Evolutionary conservation across 2,797 vertebrate genomes (phyloP).

Genomic region (Oophaga sylvatica): DNA sequence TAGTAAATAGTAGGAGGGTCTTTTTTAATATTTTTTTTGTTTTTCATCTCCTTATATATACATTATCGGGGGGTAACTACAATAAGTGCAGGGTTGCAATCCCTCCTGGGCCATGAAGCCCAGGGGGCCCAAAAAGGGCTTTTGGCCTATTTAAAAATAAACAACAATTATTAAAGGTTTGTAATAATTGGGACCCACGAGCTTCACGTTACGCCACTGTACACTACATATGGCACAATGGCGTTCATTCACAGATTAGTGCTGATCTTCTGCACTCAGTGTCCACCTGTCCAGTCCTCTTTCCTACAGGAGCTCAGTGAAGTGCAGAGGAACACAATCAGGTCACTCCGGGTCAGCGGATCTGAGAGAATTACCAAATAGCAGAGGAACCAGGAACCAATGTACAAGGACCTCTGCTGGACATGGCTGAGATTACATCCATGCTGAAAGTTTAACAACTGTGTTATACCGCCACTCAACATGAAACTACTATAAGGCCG

Average conservation of each 20-base stretch:
- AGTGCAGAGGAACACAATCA: not conserved
- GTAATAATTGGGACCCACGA: too few relatives aligned
- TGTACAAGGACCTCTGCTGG: conserved; percentile 67
- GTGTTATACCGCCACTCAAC: too few relatives aligned
- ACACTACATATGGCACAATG: not conserved
- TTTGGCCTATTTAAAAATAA: too few relatives aligned
- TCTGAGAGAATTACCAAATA: not conserved
- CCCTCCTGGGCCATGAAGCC: too few relatives aligned
- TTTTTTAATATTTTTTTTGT: too few relatives aligned
- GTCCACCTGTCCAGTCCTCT: not conserved
- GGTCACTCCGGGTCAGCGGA: conserved; percentile 34
- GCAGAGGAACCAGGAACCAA: not conserved
- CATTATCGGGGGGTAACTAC: too few relatives aligned
- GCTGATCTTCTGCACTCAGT: not conserved
- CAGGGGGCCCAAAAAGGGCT: too few relatives aligned
- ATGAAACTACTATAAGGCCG: too few relatives aligned
- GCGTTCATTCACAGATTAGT: not conserved
- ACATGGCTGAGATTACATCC: not conserved
- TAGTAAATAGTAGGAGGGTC: too few relatives aligned
- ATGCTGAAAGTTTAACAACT: not conserved
- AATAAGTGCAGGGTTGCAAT: too few relatives aligned
- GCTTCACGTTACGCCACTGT: not conserved
- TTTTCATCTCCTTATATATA: too few relatives aligned
- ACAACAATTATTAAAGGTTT: too few relatives aligned
- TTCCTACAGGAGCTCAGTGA: not conserved